A percentile compares a stretch with the other conserved stretches of the same genome.
Evolutionary conservation across 1,140 invertebrate genomes (phyloP).

Genomic region (Portunus trituberculatus): DNA sequence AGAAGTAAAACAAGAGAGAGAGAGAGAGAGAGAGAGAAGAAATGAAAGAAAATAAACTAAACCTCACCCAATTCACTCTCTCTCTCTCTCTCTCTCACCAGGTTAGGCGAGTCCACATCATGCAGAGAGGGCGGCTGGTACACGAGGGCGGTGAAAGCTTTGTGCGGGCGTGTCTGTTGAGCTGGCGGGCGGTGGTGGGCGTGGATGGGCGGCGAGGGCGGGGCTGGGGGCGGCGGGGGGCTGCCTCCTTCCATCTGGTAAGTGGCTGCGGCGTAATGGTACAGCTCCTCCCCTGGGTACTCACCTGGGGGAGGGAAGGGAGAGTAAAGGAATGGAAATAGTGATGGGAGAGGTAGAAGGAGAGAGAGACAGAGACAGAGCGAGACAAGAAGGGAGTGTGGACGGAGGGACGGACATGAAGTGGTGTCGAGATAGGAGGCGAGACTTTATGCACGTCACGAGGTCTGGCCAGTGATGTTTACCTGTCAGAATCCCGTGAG

Average conservation of each 20-base stretch:
- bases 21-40: no score
- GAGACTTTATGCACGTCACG: neutral
- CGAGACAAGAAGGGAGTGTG: neutral
- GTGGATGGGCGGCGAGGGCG: constrained; percentile 42
- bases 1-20: no score
- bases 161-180: constrained; percentile 46
- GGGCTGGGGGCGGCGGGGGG: constrained; percentile 65
- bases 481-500: neutral
- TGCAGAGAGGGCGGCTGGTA: constrained; percentile 71
- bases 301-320: constrained; percentile 47
- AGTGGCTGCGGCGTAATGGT: constrained; percentile 70
- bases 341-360: neutral
- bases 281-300: constrained; percentile 69
- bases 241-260: constrained; percentile 64
- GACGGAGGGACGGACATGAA: neutral
- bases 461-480: no score
- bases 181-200: constrained; percentile 27
- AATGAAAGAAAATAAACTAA: neutral
- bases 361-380: neutral
- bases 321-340: no score
- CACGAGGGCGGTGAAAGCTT: constrained; percentile 66
- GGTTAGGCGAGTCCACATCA: constrained; percentile 67
- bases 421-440: neutral
- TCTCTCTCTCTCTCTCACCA: neutral
- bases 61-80: neutral